Evolutionary conservation across 2,113 vertebrate species (phyloP).

Genomic region (Terrapene triunguis): DNA sequence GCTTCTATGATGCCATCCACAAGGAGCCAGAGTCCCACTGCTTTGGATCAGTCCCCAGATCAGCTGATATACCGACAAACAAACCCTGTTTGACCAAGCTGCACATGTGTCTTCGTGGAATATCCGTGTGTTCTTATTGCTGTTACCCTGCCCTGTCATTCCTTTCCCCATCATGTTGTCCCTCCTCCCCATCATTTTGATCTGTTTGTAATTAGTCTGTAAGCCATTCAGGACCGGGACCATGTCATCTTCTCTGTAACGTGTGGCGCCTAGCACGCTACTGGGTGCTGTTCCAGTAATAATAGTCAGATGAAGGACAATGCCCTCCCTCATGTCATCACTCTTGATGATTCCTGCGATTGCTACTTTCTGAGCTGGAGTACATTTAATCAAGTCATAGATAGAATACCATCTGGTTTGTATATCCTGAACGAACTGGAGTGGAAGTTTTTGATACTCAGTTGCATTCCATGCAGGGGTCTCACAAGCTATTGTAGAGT

Average conservation of each 20-base stretch:
- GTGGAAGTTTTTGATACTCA: neutral
- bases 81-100: conserved; percentile 26
- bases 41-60: neutral
- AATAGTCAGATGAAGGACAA: conserved; percentile 4
- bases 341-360: neutral
- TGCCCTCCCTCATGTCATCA: conserved; percentile 11
- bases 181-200: conserved; percentile 5
- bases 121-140: conserved; percentile 43
- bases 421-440: conserved; percentile 20
- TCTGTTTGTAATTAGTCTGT: conserved; percentile 27
- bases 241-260: conserved; percentile 24
- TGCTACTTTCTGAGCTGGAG: conserved; percentile 1
- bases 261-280: conserved; percentile 21
- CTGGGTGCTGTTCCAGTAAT: neutral
- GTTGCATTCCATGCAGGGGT: neutral
- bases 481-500: neutral
- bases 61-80: neutral
- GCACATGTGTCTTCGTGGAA: neutral
- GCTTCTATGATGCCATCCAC: neutral
- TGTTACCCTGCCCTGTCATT: neutral
- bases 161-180: neutral
- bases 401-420: conserved; percentile 15
- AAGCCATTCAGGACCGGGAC: conserved; percentile 29
- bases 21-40: conserved; percentile 3
- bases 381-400: conserved; percentile 17